Base-by-base conservation (phyloP, 1,140 invertebrate genomes). In the Zaprionus capensis region DNA sequence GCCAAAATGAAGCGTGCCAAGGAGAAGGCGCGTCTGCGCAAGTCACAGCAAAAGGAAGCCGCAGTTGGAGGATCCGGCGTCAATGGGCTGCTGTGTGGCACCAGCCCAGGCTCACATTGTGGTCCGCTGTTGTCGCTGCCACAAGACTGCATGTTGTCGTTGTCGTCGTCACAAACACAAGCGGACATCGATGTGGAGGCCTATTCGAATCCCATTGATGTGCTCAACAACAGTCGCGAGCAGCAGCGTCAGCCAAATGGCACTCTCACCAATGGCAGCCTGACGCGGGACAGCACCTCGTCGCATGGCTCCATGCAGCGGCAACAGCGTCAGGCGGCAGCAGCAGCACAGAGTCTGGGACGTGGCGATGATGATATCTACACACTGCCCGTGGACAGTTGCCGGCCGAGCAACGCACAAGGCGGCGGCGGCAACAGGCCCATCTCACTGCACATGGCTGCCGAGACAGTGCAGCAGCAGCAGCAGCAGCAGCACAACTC, bases 1-100 rank as follows among this genome's bases (percentile, higher is more conserved):
- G 95, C 95, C 7, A 96, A 95, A 87, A 94, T 94, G 1, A 94
- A 94, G 81, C 93, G 96, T 69, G 96, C 96, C 1, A 94, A 94
- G 81, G 93, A 96, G 78, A 96, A 95, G 82, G 95, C 96, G 44
- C 91, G 96, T 28, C 93, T 95, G 51, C 95, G 94, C 78, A 94
- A 94, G 58, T 87, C 91, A n/a, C 91, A 93, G 78, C 91, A 87
- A 57, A 92, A 77, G 72, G 91, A 91, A 82, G 93, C 72, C 70
- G 93, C 90, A 78, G 92, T 14, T 76, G 93, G 83, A 78, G 93
- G 85, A 0, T 80, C 83, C 80, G 55, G 55, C 1, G 78, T 62
- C 86, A 92, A 71, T 78, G 91, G 63, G 86, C 92, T 92, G 70
- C 93, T 65, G 2, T 92, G 77, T 64, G 67, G 73, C 73, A 71